These are phyloP conservation scores for Ceratotherium simum DNA, from an alignment of 2,113 vertebrate species.

Conservation along the genomic window DNA sequence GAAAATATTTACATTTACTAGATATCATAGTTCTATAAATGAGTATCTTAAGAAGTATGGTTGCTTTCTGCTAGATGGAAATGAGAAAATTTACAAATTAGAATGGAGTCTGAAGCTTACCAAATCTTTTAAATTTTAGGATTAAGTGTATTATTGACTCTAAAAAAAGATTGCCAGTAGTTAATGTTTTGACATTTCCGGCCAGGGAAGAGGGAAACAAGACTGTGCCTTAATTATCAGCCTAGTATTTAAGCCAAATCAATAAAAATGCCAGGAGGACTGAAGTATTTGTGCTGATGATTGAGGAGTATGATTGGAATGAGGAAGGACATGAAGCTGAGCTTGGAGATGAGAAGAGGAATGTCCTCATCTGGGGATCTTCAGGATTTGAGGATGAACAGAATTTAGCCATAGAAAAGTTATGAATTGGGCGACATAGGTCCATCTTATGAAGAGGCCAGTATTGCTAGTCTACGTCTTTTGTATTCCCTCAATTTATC, in stretches of 20 bases:
- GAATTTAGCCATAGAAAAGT: not conserved
- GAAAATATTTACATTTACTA: not conserved
- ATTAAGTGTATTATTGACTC: not conserved
- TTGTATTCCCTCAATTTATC: not conserved
- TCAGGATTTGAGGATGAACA: not conserved
- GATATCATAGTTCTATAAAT: not conserved
- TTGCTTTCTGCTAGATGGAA: not conserved
- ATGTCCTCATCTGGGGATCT: not conserved
- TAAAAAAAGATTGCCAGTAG: not conserved
- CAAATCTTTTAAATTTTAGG: not conserved
- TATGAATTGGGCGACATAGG: not conserved
- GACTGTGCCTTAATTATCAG: slow-evolving; percentile 40
- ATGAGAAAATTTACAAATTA: slow-evolving; percentile 38
- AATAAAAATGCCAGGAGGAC: slow-evolving; percentile 59
- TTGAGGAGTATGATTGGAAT: not conserved
- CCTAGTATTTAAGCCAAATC: slow-evolving; percentile 48
- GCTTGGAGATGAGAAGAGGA: not conserved
- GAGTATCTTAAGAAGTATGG: not conserved
- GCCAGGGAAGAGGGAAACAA: not conserved
- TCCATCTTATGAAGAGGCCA: not conserved
- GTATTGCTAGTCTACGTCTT: not conserved
- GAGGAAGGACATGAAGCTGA: not conserved
- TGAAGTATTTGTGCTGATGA: slow-evolving; percentile 44
- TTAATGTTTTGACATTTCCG: slow-evolving; percentile 65
- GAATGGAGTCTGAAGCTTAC: not conserved